Conservation (phyloP, 2,113 vertebrate genomes). For the Dolichallabes microphthalmus region DNA sequence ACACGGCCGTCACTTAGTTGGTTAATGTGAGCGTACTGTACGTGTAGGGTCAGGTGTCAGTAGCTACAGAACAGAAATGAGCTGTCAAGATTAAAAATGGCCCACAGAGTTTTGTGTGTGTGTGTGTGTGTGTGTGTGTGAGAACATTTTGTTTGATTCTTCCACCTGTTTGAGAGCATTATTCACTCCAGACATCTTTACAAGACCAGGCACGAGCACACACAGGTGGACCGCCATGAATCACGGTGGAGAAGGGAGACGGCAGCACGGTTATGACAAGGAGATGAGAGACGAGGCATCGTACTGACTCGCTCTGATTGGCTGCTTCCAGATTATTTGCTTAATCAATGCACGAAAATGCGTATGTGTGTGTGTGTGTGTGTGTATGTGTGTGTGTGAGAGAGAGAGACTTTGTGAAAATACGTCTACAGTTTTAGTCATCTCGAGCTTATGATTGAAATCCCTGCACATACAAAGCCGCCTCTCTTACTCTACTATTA, state of each 20-base stretch:
- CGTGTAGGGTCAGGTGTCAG: background rate
- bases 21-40: background rate
- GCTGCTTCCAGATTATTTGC: background rate
- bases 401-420: background rate
- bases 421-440: background rate
- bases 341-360: background rate
- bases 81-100: background rate
- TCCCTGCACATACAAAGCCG: background rate
- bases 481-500: background rate
- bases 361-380: background rate
- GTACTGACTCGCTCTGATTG: background rate
- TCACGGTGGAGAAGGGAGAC: background rate
- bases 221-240: slow-evolving; percentile 45
- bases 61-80: background rate
- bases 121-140: background rate
- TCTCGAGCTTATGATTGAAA: background rate
- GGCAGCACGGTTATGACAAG: slow-evolving; percentile 31
- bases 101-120: background rate
- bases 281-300: background rate
- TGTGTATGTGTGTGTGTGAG: background rate
- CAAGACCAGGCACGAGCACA: slow-evolving; percentile 62
- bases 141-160: slow-evolving; percentile 22
- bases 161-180: slow-evolving; percentile 66
- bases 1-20: background rate
- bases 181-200: slow-evolving; percentile 47